These are phyloP conservation scores for Loriculus beryllinus DNA, from an alignment of 2,797 vertebrate genomes.

Conservation along the genomic window DNA sequence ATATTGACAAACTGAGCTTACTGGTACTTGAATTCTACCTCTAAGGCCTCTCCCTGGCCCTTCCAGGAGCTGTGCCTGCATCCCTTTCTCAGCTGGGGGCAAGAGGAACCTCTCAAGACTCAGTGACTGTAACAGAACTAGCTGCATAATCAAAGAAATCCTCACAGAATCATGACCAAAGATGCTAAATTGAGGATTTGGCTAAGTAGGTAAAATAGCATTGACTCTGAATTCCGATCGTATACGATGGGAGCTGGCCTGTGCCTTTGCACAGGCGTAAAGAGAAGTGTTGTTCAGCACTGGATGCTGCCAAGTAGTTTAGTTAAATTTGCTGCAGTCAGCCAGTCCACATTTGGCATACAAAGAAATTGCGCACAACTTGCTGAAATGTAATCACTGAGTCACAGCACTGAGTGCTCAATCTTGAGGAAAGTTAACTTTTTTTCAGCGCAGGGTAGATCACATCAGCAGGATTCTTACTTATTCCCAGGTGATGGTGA, in stretches of 20 bases:
- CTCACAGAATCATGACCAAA: background rate
- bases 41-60: background rate
- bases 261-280: background rate
- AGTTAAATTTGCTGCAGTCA: slow-evolving; percentile 57
- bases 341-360: slow-evolving; percentile 50
- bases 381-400: slow-evolving; percentile 73
- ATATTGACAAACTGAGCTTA: background rate
- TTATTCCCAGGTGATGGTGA: slow-evolving; percentile 65
- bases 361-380: slow-evolving; percentile 46
- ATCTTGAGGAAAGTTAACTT: slow-evolving; percentile 69
- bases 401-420: slow-evolving; percentile 62
- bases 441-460: slow-evolving; percentile 32
- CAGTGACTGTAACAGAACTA: background rate
- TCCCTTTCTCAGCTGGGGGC: background rate
- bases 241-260: background rate
- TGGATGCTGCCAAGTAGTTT: slow-evolving; percentile 28
- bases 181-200: background rate
- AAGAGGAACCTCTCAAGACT: background rate
- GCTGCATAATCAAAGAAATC: background rate
- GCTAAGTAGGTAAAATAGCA: background rate
- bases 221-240: background rate
- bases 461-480: slow-evolving; percentile 62
- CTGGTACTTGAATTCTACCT: background rate
- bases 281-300: slow-evolving; percentile 4
- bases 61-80: background rate